Percentiles rank a stretch among this genome's conserved stretches.
Evolutionary conservation across 2,797 vertebrate species (phyloP).

Genomic region (Florisuga fusca): DNA sequence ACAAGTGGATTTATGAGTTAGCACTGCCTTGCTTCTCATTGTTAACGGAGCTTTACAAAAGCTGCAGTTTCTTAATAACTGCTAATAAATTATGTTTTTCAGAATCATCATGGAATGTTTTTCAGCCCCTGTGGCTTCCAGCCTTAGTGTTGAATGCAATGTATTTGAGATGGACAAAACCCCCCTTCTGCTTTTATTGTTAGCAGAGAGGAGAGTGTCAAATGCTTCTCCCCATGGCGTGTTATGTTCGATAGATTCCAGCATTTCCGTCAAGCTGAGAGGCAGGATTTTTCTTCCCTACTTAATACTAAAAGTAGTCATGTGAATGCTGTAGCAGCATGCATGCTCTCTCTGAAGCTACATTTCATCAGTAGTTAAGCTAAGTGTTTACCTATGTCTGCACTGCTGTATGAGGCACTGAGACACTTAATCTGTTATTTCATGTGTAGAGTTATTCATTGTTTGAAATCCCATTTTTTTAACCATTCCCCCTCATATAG

Average conservation of each 20-base stretch:
- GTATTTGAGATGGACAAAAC: neutral
- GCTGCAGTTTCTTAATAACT: slow-evolving; percentile 31
- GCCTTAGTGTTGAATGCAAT: neutral
- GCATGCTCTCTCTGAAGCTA: neutral
- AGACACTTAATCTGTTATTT: neutral
- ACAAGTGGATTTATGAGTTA: neutral
- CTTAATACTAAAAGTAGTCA: neutral
- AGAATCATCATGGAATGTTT: neutral
- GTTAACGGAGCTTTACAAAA: slow-evolving; percentile 9
- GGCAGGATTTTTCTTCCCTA: neutral
- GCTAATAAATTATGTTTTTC: slow-evolving; percentile 23
- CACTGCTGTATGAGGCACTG: neutral
- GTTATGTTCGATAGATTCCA: neutral
- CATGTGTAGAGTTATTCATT: neutral
- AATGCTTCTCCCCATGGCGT: accelerated
- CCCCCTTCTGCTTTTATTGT: neutral
- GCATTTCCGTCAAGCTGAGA: neutral
- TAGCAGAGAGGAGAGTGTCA: neutral
- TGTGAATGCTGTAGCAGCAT: neutral
- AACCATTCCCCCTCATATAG: neutral
- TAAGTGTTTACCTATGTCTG: neutral
- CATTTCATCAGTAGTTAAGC: neutral
- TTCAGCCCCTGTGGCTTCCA: neutral
- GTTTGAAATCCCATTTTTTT: neutral
- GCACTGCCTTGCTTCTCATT: neutral